Conservation (phyloP, 2,797 vertebrate species). For the Sciurus carolinensis region DNA sequence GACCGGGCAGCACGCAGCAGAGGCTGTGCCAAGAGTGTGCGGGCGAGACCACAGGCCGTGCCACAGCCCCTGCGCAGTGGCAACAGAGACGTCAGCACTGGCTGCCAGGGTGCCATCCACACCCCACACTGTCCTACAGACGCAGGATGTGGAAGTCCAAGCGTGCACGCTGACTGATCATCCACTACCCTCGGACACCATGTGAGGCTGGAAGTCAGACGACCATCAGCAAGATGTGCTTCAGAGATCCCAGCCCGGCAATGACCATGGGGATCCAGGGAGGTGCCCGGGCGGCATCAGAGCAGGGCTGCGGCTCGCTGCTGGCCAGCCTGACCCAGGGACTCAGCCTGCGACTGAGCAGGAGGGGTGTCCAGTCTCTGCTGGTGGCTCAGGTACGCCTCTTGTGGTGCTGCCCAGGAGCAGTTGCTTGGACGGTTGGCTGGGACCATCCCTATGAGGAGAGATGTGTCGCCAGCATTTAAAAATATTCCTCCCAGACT, state of each 20-base stretch:
- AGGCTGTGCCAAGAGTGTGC: not conserved
- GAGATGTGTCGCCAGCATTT: not conserved
- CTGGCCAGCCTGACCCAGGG: not conserved
- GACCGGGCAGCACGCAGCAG: fast-evolving
- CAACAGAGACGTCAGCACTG: not conserved
- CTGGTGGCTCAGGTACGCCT: not conserved
- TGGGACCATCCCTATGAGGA: not conserved
- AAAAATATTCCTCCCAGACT: not conserved
- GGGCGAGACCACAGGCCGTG: fast-evolving
- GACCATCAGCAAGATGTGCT: not conserved
- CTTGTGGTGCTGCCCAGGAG: fast-evolving
- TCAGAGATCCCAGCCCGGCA: not conserved
- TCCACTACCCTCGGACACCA: not conserved
- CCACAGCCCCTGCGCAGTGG: not conserved
- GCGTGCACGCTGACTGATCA: not conserved
- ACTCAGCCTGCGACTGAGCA: fast-evolving
- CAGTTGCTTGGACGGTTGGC: not conserved
- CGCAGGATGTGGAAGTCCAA: too few species aligned
- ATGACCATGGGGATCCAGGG: fast-evolving
- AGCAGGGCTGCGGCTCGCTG: not conserved
- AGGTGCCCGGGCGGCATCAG: fast-evolving
- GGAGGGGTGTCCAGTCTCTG: not conserved
- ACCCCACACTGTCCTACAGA: not conserved
- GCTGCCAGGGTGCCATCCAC: not conserved
- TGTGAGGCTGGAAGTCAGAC: not conserved